Percentiles rank a stretch among this genome's conserved stretches.
These are phyloP conservation scores for Phortica magna DNA, from an alignment of 2,888 invertebrate species.

Conservation along the genomic window DNA sequence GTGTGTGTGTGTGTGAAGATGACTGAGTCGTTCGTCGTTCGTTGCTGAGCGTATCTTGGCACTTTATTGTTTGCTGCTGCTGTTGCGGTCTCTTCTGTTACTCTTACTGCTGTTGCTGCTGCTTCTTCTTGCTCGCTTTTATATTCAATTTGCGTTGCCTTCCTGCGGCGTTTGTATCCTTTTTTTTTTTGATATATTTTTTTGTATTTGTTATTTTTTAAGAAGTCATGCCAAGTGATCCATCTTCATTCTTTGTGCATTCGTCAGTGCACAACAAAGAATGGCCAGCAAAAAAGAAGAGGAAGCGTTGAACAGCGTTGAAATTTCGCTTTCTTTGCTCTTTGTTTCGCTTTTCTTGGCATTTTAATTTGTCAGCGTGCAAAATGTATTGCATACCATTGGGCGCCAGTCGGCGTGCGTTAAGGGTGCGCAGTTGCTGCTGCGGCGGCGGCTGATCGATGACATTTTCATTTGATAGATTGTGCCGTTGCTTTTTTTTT, in stretches of 20 bases:
- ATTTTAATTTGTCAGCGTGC: slow-evolving; percentile 69
- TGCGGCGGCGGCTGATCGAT: slow-evolving; percentile 64
- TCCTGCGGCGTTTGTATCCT: slow-evolving; percentile 26
- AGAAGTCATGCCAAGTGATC: slow-evolving; percentile 75
- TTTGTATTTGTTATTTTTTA: slow-evolving; percentile 46
- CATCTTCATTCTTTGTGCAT: slow-evolving; percentile 75
- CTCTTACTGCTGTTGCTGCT: slow-evolving; percentile 39
- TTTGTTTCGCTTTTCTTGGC: slow-evolving; percentile 42
- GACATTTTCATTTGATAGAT: slow-evolving; percentile 68
- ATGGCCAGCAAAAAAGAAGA: slow-evolving; percentile 39
- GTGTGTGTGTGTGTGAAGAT: slow-evolving; percentile 10
- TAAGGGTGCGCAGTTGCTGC: not conserved
- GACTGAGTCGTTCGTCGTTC: not conserved
- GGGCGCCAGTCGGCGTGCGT: slow-evolving; percentile 49
- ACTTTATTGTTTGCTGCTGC: slow-evolving; percentile 34
- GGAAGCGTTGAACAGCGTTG: slow-evolving; percentile 44
- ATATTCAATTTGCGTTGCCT: slow-evolving; percentile 38
- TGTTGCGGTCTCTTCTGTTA: slow-evolving; percentile 49
- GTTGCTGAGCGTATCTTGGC: not conserved
- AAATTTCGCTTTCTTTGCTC: slow-evolving; percentile 41
- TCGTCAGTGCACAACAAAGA: slow-evolving; percentile 55
- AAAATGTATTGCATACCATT: slow-evolving; percentile 61
- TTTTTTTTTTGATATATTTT: slow-evolving; percentile 7
- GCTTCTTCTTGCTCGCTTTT: slow-evolving; percentile 11
- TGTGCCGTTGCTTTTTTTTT: not conserved